These are phyloP conservation scores for Uromys caudimaculatus DNA, from an alignment of 2,797 vertebrate species.

Conservation along the genomic window DNA sequence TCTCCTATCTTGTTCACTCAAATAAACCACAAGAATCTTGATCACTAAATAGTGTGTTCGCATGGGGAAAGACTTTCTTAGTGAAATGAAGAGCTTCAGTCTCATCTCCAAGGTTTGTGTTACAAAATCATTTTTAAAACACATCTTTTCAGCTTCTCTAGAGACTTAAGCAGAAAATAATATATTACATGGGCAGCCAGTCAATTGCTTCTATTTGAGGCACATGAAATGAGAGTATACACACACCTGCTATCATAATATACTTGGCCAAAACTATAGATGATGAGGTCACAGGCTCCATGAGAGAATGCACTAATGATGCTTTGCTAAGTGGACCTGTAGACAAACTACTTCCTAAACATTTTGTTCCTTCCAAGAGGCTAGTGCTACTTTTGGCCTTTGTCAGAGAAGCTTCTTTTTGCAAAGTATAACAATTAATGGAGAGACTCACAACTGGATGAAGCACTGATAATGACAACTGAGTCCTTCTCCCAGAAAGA, in stretches of 20 bases:
- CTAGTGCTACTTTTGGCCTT: background rate
- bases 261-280: background rate
- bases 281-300: background rate
- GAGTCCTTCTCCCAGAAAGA: background rate
- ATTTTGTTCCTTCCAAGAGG: background rate
- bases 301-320: background rate
- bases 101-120: background rate
- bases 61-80: background rate
- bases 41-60: background rate
- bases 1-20: background rate
- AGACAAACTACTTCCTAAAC: background rate
- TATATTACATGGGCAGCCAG: background rate
- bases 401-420: background rate
- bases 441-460: background rate
- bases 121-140: conserved; percentile 30
- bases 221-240: no score
- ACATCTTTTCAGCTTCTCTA: background rate
- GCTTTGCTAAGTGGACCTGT: background rate
- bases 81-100: background rate
- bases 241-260: background rate
- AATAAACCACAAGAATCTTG: background rate
- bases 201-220: background rate
- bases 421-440: background rate
- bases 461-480: background rate
- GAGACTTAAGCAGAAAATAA: background rate